Percentiles rank a stretch among this genome's conserved stretches.
Evolutionary conservation across 2,797 vertebrate species (phyloP).

Genomic region (Falco columbarius): DNA sequence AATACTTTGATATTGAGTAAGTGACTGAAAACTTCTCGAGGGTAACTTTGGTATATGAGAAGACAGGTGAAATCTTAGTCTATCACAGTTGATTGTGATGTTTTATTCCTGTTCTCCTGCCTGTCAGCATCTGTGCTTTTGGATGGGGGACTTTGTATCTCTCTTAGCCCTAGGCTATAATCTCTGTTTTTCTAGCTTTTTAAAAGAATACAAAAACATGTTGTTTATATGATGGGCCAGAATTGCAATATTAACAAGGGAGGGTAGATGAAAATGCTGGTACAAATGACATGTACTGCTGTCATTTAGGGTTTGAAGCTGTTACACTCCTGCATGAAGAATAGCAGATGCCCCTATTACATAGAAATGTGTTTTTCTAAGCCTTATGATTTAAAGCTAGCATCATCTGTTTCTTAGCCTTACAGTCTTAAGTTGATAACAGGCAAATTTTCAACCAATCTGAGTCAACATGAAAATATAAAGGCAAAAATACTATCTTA

Average conservation of each 20-base stretch:
- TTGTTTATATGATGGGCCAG: neutral
- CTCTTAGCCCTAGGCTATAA: neutral
- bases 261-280: neutral
- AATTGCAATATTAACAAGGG: neutral
- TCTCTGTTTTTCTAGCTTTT: neutral
- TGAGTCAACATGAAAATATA: neutral
- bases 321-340: neutral
- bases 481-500: neutral
- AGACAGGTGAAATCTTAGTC: neutral
- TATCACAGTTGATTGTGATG: neutral
- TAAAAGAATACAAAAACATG: neutral
- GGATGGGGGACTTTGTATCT: neutral
- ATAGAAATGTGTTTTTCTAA: constrained; percentile 12
- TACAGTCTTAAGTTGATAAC: neutral
- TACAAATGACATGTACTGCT: neutral
- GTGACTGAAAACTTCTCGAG: neutral
- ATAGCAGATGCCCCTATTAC: neutral
- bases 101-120: neutral
- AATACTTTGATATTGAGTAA: neutral
- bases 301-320: neutral
- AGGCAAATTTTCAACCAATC: neutral
- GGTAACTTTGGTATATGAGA: neutral
- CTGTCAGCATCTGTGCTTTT: neutral
- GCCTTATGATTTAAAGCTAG: neutral
- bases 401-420: neutral